Evolutionary conservation across 2,888 invertebrate species (phyloP).

Genomic region (Pinctada fucata): DNA sequence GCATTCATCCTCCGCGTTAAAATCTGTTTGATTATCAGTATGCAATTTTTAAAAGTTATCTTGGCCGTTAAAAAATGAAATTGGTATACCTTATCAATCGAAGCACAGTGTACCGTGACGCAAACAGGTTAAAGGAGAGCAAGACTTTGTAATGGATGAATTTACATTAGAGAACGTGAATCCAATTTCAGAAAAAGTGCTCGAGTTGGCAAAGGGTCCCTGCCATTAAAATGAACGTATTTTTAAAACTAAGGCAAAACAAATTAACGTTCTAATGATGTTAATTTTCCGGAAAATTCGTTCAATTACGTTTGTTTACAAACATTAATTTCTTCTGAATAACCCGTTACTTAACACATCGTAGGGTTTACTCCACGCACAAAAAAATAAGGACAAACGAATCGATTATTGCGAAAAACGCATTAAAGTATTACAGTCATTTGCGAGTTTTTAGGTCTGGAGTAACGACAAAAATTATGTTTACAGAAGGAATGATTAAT

Average conservation of each 20-base stretch:
- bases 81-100: too few relatives aligned
- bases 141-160: too few relatives aligned
- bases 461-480: background rate
- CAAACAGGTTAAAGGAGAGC: too few relatives aligned
- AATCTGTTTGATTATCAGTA: too few relatives aligned
- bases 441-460: background rate
- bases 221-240: background rate
- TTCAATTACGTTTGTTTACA: conserved; percentile 16
- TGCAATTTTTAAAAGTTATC: too few relatives aligned
- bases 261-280: background rate
- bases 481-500: conserved; percentile 14
- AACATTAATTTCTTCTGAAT: background rate
- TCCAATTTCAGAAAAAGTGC: too few relatives aligned
- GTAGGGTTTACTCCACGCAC: too few relatives aligned
- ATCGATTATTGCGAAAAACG: background rate
- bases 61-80: too few relatives aligned
- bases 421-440: background rate
- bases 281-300: conserved; percentile 2
- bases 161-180: too few relatives aligned
- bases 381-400: background rate
- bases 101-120: too few relatives aligned
- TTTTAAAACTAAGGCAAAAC: background rate
- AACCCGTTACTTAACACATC: background rate
- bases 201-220: too few relatives aligned
- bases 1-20: too few relatives aligned